Evolutionary conservation across 2,888 invertebrate genomes (phyloP), one percentile per base, ranked within the genome.

Genomic region (Eumerus sabulonum): DNA sequence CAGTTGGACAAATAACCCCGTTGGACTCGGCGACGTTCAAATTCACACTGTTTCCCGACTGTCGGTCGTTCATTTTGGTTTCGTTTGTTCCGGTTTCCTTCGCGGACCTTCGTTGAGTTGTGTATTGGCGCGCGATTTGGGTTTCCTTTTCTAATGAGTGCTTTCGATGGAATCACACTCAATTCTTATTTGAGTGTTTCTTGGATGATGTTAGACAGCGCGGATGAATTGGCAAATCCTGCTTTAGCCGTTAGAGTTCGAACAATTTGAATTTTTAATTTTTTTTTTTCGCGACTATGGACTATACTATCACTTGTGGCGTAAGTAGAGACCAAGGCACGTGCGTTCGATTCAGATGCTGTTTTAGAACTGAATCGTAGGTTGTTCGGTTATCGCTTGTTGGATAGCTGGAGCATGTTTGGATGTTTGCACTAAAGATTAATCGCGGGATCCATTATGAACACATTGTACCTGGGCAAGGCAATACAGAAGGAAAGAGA

Each of bases 11-110:
- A 27, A 7, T 7, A 27, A 27, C 27, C 27, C 27, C 27, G 27
- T 27, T 27, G 27, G 27, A 27, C 27, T 27, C 27, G 27, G 7
- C 27, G 27, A 83, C 82, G 76, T 84, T 83, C 70, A 84, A 82
- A 68, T 83, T 82, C 74, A 83, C 72, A 83, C 84, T 84, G 82
- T 82, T 84, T 76, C 76, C 59, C 14, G 18, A 11, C 16, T 74
- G 63, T 19, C 27, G 38, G 16, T 79, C 74, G 14, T 74, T 56
- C 74, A 79, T 79, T 64, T 79, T 70, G 3, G 2, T 27, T 16
- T 57, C 17, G 62, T 17, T 60, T 36, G 74, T 74, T 79, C 19
- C 77, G 47, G 47, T 16, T 73, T 68, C 62, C 62, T 57, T 67
- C 51, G 51, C 45, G 57, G 60, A 53, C 64, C 19, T 72, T 74